Base-by-base conservation (phyloP, 2,797 vertebrate species). In the Allobates femoralis region DNA sequence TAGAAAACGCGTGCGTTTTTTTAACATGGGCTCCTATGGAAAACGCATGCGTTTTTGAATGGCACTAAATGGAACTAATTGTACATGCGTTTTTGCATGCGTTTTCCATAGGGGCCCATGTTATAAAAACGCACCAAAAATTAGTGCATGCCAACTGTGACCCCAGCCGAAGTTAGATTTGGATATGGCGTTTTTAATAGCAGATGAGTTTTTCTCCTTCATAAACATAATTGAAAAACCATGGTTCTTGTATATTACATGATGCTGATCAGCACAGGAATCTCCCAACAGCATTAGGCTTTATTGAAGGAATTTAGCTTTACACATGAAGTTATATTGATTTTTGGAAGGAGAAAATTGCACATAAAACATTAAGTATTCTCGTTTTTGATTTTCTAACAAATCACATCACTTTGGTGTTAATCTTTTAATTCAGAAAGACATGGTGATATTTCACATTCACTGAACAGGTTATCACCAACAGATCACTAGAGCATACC, bases 401-500 rank as follows among this genome's bases (percentile, higher is more conserved):
- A 81, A 81, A 69, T 81, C 62, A 55, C 80, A 50, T 15, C 14
- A 15, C 80, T 69, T 81, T 28, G 14, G 80, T 23, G 64, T 51
- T 81, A 81, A 81, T 81, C 80, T 69, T 81, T 79, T 81, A 81
- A 81, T 69, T 69, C 50, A 55, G 46, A 55, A 53, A 15, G 80
- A 81, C 50, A n/a, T 30, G 32, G 50, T 32, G 50, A 66, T 53
- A 32, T 51, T 32, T 66, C 23, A 46, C 28, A 37, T 55, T 16
- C 14, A 21, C 19, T 53, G 62, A 81, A 71, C 64, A 19, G n/a
- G 50, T 64, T 55, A 81, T 21, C 11, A 37, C 5, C 69, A 50
- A 41, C 1, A 8, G 41, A 46, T 50, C 79, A n/a, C 26, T 19
- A 37, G 46, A 55, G 62, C 23, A n/a, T 11, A 26, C 30, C 66